Conservation (phyloP, 2,797 vertebrate genomes). For the Gymnodraco acuticeps region DNA sequence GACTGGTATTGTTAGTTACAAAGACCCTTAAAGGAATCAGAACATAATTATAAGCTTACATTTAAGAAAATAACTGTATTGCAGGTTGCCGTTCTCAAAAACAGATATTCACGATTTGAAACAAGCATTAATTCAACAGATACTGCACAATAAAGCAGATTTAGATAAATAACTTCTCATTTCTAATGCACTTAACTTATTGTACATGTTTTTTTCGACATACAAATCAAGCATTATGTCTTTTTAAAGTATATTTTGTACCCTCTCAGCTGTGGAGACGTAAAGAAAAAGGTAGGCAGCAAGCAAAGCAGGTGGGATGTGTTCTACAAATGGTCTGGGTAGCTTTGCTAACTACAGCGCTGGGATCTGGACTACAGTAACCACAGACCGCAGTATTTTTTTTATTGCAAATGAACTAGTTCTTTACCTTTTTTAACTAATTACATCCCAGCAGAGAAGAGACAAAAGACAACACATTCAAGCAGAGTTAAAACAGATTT, state of each 20-base stretch:
- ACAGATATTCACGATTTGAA: no score
- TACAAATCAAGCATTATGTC: neutral
- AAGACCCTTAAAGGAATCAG: no score
- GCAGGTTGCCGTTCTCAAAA: no score
- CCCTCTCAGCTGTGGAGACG: neutral
- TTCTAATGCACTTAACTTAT: no score
- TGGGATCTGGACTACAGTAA: neutral
- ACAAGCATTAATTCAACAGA: no score
- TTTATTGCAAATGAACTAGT: neutral
- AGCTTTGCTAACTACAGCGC: conserved; percentile 14
- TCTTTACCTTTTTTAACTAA: conserved; percentile 69
- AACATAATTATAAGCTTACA: no score
- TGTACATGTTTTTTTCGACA: neutral
- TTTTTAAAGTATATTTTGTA: neutral
- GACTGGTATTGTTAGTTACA: no score
- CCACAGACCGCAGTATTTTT: no score
- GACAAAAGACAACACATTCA: conserved; percentile 32
- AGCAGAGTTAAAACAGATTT: conserved; percentile 30
- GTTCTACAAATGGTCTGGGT: neutral
- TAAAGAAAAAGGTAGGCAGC: neutral
- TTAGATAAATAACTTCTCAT: no score
- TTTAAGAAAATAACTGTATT: no score
- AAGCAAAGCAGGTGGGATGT: neutral
- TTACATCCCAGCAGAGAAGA: conserved; percentile 35
- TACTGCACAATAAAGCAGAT: no score